These are phyloP conservation scores for Bradysia coprophila DNA, from an alignment of 1,140 invertebrate genomes.

Conservation along the genomic window DNA sequence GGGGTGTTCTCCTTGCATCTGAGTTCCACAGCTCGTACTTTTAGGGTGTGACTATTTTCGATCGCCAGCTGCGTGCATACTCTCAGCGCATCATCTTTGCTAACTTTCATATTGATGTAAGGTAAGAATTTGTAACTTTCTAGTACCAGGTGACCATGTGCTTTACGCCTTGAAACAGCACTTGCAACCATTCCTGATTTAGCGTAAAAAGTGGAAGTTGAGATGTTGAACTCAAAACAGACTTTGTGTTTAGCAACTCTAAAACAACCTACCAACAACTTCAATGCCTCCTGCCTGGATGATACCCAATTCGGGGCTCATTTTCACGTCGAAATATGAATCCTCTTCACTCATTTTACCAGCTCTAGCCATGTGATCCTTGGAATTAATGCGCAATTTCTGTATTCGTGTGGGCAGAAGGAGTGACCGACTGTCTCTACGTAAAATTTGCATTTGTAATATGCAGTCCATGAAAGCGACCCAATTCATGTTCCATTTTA, in stretches of 20 bases:
- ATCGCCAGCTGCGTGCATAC: slow-evolving; percentile 45
- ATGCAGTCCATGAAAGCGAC: slow-evolving; percentile 85
- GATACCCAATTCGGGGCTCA: slow-evolving; percentile 12
- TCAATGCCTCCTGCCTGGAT: slow-evolving; percentile 66
- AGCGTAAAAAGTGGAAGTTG: too few relatives aligned
- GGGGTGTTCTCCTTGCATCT: slow-evolving; percentile 23
- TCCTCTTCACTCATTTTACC: slow-evolving; percentile 16
- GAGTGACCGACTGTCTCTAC: slow-evolving; percentile 48
- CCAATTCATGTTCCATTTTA: slow-evolving; percentile 64
- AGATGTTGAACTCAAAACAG: too few relatives aligned
- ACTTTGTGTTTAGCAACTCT: too few relatives aligned
- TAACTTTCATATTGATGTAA: slow-evolving; percentile 29
- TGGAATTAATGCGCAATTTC: slow-evolving; percentile 58
- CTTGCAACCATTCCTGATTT: slow-evolving; percentile 57
- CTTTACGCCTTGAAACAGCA: slow-evolving; percentile 47
- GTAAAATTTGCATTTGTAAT: slow-evolving; percentile 70
- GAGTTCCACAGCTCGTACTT: slow-evolving; percentile 46
- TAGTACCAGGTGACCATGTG: slow-evolving; percentile 41
- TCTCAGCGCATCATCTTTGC: slow-evolving; percentile 14
- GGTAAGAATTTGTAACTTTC: slow-evolving; percentile 63
- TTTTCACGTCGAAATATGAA: slow-evolving; percentile 18
- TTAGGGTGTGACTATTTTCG: slow-evolving; percentile 50
- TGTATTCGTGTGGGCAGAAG: slow-evolving; percentile 66
- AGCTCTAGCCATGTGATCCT: slow-evolving; percentile 34
- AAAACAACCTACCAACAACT: slow-evolving; percentile 60